phyloP scores from a whole-genome alignment of 2,888 invertebrate species.

The Dendrolimus pini region DNA sequence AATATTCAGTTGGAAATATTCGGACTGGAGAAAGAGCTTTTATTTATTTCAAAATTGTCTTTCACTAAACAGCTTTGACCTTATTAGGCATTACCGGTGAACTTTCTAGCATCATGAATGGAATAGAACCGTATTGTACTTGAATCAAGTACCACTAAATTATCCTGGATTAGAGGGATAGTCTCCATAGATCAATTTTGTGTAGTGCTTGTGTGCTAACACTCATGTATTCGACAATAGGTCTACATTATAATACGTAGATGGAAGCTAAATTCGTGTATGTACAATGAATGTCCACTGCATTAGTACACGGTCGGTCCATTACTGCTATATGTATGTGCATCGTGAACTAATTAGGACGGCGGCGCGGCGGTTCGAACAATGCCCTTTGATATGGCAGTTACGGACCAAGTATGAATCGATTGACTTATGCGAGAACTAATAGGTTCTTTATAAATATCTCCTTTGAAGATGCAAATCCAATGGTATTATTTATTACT shows the following conservation, averaged over 20 bases:
- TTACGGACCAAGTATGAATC: not conserved
- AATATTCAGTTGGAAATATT: no score
- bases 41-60: no score
- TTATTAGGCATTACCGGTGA: no score
- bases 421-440: no score
- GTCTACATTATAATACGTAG: conserved; percentile 13
- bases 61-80: no score
- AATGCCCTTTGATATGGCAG: not conserved
- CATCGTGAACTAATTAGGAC: conserved; percentile 36
- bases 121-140: no score
- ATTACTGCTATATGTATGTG: conserved; percentile 35
- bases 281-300: conserved; percentile 15
- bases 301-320: conserved; percentile 30
- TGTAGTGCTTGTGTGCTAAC: not conserved
- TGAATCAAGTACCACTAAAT: not conserved
- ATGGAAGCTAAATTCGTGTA: conserved; percentile 16
- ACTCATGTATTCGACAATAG: not conserved
- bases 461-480: no score
- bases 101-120: no score
- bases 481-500: no score
- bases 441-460: no score
- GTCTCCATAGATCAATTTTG: not conserved
- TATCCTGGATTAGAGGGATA: not conserved
- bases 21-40: no score
- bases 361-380: not conserved